Evolutionary conservation across 2,797 vertebrate genomes (phyloP), one percentile per base, ranked within the genome.

Genomic region (Ciconia nigra): DNA sequence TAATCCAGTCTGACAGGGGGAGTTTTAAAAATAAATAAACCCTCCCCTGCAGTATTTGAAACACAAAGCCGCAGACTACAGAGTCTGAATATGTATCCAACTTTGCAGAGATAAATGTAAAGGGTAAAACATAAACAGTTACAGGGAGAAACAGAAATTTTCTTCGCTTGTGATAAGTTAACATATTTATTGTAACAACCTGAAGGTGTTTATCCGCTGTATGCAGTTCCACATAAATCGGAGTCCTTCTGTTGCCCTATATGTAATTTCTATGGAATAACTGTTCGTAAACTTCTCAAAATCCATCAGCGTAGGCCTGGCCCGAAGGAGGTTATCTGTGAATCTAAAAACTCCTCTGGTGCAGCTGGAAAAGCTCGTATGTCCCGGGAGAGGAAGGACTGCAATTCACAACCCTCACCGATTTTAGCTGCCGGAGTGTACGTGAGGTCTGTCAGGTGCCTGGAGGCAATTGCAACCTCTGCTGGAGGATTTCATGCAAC

Each of bases 391-490:
- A 86, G 89, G 79, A 61, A 66, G 80, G 86, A 55, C 84, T 78
- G 83, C 89, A 86, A n/a, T 86, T 91, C 20, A 1, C 90, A 93
- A 0, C 82, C 87, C 76, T 93, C 67, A 15, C 93, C 5, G 2
- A 14, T 74, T 90, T 83, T 62, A 92, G 89, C 89, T 93, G 76
- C 90, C 55, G 29, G 57, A 81, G 93, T 4, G 42, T 97, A 96
- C 82, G 82, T 96, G 96, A 96, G 95, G 69, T 74, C 89, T 95
- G 82, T 72, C 95, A 94, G 84, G 94, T 95, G 94, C 95, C 94
- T 86, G 95, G 95, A 88, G 91, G 95, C 96, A 93, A 94, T 8
- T 80, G 91, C 97, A 97, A 10, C 92, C 92, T 97, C 93, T 95
- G 79, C 93, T 95, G 92, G 84, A 95, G 95, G 76, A 94, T 94